Percentiles rank a stretch among this genome's conserved stretches.
These are phyloP conservation scores for Steatornis caripensis DNA, from an alignment of 2,113 vertebrate species.

Conservation along the genomic window DNA sequence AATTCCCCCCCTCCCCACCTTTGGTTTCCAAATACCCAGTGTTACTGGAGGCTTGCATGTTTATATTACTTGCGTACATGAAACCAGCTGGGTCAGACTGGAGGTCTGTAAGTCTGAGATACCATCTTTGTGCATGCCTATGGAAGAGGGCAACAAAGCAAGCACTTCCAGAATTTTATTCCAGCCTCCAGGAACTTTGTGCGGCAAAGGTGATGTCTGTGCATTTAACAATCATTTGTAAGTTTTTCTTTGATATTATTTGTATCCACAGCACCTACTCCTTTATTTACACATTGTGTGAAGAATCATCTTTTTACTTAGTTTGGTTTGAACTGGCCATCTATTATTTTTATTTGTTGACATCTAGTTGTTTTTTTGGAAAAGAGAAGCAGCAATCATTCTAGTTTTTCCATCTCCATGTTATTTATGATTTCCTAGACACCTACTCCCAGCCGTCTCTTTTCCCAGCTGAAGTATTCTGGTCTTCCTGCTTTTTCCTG, in stretches of 20 bases:
- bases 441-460: background rate
- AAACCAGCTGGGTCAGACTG: background rate
- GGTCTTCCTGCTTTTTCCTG: background rate
- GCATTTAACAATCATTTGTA: background rate
- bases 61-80: rapidly evolving
- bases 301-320: background rate
- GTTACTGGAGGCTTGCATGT: background rate
- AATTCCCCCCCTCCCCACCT: background rate
- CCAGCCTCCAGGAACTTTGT: background rate
- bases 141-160: background rate
- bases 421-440: background rate
- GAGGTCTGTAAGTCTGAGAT: background rate
- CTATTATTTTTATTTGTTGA: background rate
- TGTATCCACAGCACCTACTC: no score
- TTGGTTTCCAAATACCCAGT: background rate
- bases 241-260: rapidly evolving
- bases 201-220: background rate
- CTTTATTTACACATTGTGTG: background rate
- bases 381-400: background rate
- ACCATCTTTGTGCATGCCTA: no score
- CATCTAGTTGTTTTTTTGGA: background rate
- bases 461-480: background rate
- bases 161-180: background rate
- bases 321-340: background rate
- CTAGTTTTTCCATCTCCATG: background rate